These are phyloP conservation scores for Todiramphus saurophagus DNA, from an alignment of 2,113 vertebrate species.

Conservation along the genomic window DNA sequence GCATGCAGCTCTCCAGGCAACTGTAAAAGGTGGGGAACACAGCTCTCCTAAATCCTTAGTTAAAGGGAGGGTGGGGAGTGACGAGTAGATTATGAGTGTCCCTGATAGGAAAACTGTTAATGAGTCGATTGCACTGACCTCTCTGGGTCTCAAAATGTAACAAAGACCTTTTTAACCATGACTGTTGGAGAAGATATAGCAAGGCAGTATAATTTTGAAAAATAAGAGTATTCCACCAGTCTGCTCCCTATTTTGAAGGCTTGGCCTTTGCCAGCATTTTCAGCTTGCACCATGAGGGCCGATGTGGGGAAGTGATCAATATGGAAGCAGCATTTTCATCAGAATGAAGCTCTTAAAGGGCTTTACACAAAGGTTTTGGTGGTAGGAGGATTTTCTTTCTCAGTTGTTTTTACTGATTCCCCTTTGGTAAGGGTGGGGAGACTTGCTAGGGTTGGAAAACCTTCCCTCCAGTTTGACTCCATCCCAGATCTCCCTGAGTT, in stretches of 20 bases:
- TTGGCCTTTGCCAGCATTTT: not conserved
- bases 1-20: not conserved
- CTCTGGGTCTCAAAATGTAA: not conserved
- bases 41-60: not conserved
- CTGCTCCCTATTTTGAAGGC: not conserved
- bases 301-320: not conserved
- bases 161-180: not conserved
- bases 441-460: conserved; percentile 1
- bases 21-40: not conserved
- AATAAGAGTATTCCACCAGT: not conserved
- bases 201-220: not conserved
- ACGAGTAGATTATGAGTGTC: not conserved
- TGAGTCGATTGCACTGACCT: not conserved
- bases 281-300: not conserved
- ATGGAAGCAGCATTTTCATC: not conserved
- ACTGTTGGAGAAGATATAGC: not conserved
- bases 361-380: conserved; percentile 40
- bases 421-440: not conserved
- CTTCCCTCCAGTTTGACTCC: not conserved
- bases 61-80: not conserved
- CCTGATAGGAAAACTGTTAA: not conserved
- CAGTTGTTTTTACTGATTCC: conserved; percentile 26
- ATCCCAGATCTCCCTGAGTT: not conserved
- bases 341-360: conserved; percentile 26
- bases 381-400: conserved; percentile 9